phyloP scores from a whole-genome alignment of 2,888 invertebrate genomes.

The Drosophila lacicola region DNA sequence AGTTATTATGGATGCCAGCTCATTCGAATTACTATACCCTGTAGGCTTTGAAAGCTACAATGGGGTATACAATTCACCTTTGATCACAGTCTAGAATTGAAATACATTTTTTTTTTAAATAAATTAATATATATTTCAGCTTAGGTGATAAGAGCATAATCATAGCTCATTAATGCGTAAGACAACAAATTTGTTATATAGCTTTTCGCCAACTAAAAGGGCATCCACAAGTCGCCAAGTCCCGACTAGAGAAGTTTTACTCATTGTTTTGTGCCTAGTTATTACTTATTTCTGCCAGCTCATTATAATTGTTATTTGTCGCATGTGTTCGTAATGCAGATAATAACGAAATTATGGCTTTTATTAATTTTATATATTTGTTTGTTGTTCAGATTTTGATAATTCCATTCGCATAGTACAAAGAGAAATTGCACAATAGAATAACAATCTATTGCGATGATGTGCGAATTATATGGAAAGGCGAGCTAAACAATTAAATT shows the following conservation, averaged over 20 bases:
- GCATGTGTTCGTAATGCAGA: constrained; percentile 12
- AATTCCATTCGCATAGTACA: constrained; percentile 30
- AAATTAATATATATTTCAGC: no score
- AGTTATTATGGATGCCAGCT: not conserved
- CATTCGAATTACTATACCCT: not conserved
- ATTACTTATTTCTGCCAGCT: constrained; percentile 1
- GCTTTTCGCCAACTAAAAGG: not conserved
- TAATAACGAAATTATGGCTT: constrained; percentile 30
- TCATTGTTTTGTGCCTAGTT: not conserved
- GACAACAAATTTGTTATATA: no score
- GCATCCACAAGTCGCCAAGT: not conserved
- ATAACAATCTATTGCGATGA: constrained; percentile 23
- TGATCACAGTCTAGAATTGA: not conserved
- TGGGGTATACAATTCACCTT: not conserved
- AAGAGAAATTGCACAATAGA: constrained; percentile 31
- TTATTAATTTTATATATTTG: constrained; percentile 22
- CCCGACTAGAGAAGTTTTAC: not conserved
- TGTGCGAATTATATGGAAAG: constrained; percentile 21
- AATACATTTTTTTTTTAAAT: not conserved
- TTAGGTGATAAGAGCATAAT: no score
- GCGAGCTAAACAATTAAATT: not conserved
- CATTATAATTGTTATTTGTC: not conserved
- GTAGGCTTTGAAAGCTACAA: not conserved
- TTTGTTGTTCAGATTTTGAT: constrained; percentile 39
- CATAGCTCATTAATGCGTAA: no score